Conservation (phyloP, 2,113 vertebrate species). For the Atrichornis clamosus region DNA sequence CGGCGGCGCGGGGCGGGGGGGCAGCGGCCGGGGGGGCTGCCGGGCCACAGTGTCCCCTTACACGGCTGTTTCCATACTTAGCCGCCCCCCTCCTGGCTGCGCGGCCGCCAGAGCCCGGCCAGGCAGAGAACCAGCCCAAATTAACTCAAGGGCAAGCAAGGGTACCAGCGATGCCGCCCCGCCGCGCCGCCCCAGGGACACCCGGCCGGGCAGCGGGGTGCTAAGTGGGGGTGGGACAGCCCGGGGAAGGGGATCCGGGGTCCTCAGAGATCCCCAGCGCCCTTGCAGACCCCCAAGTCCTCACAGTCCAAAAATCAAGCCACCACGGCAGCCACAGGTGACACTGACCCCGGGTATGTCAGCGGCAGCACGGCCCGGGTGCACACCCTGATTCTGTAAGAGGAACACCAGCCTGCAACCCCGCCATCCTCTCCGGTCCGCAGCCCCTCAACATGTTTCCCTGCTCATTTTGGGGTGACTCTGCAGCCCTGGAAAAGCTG, state of each 20-base stretch:
- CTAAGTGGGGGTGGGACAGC: accelerated
- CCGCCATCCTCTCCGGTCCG: neutral
- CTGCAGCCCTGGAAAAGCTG: neutral
- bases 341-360: accelerated
- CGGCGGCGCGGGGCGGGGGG: neutral
- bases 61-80: constrained; percentile 81
- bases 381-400: accelerated
- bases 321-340: neutral
- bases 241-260: neutral
- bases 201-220: neutral
- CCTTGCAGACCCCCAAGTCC: neutral
- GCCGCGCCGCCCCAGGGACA: neutral
- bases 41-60: constrained; percentile 72
- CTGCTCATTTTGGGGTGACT: neutral
- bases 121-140: constrained; percentile 66
- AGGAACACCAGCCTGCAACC: accelerated
- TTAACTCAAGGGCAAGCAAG: constrained; percentile 86
- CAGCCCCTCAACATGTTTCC: accelerated
- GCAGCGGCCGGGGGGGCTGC: neutral
- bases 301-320: neutral
- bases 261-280: neutral
- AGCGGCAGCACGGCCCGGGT: neutral
- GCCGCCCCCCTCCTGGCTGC: constrained; percentile 65
- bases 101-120: constrained; percentile 44
- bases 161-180: constrained; percentile 41